These are phyloP conservation scores for Lacanobia wlatinum DNA, from an alignment of 2,888 invertebrate genomes.

Conservation along the genomic window DNA sequence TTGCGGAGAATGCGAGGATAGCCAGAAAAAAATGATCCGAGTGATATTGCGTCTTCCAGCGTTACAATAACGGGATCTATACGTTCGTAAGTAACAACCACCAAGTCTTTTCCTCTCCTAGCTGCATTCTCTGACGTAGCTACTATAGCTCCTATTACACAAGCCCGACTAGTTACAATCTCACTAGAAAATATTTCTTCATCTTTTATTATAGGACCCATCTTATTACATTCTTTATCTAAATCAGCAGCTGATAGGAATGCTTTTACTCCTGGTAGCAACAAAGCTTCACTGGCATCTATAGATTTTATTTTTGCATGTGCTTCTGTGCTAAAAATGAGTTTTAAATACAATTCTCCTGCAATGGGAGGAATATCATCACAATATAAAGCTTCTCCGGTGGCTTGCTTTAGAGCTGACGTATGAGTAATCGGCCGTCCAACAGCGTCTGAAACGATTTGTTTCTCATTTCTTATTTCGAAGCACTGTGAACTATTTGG, in stretches of 20 bases:
- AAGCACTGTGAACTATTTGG: slow-evolving; percentile 94
- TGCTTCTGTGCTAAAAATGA: slow-evolving; percentile 95
- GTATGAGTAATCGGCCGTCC: slow-evolving; percentile 95
- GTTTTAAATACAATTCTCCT: slow-evolving; percentile 94
- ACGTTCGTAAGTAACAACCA: slow-evolving; percentile 95
- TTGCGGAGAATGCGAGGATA: slow-evolving; percentile 90
- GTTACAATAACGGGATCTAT: slow-evolving; percentile 95
- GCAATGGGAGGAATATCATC: slow-evolving; percentile 95
- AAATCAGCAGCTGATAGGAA: slow-evolving; percentile 95
- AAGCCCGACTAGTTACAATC: slow-evolving; percentile 94
- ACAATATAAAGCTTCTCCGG: slow-evolving; percentile 97
- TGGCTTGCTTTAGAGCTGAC: slow-evolving; percentile 96
- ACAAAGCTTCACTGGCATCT: slow-evolving; percentile 94
- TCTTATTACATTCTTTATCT: slow-evolving; percentile 91
- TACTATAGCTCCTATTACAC: slow-evolving; percentile 94
- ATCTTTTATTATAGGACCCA: slow-evolving; percentile 94
- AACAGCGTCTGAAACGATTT: slow-evolving; percentile 92
- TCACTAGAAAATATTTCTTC: slow-evolving; percentile 95
- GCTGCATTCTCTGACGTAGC: slow-evolving; percentile 95
- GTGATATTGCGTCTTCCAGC: slow-evolving; percentile 96
- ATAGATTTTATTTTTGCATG: slow-evolving; percentile 95
- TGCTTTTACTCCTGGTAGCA: slow-evolving; percentile 94
- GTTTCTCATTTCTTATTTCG: slow-evolving; percentile 82
- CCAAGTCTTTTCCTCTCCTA: slow-evolving; percentile 94
- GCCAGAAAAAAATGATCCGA: slow-evolving; percentile 92